Percentiles rank a stretch among this genome's conserved stretches.
Conservation (phyloP, 2,888 invertebrate species). For the Neria commutata region DNA sequence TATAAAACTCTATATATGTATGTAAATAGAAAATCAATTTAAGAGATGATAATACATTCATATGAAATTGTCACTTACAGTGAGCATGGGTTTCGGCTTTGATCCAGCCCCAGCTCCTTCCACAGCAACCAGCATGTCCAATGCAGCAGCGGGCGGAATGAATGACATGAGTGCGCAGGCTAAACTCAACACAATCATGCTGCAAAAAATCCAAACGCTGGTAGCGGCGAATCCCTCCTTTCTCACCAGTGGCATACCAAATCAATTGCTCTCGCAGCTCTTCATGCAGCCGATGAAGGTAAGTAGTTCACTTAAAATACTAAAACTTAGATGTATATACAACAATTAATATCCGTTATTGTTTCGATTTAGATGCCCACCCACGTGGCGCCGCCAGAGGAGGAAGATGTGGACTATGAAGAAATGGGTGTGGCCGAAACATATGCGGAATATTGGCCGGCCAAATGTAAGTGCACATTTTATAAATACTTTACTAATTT, state of each 20-base stretch:
- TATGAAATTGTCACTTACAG: slow-evolving; percentile 14
- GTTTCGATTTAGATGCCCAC: slow-evolving; percentile 27
- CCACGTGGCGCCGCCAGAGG: slow-evolving; percentile 61
- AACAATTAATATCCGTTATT: not conserved
- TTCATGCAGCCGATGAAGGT: slow-evolving; percentile 67
- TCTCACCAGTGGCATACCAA: slow-evolving; percentile 62
- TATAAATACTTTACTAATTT: not conserved
- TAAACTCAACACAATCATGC: slow-evolving; percentile 52
- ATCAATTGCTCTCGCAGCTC: slow-evolving; percentile 68
- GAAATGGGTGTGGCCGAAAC: slow-evolving; percentile 98
- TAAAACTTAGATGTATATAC: not conserved
- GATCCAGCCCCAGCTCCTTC: slow-evolving; percentile 9
- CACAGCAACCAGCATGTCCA: slow-evolving; percentile 24
- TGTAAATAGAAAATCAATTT: no score
- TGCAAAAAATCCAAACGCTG: slow-evolving; percentile 59
- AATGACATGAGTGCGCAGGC: slow-evolving; percentile 38
- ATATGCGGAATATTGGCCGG: slow-evolving; percentile 97
- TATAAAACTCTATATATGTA: no score
- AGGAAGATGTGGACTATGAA: slow-evolving; percentile 89
- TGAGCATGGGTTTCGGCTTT: slow-evolving; percentile 32
- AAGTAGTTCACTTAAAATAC: slow-evolving; percentile 6
- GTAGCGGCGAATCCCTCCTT: slow-evolving; percentile 60
- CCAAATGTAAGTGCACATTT: slow-evolving; percentile 74
- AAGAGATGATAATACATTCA: no score
- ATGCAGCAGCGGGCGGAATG: slow-evolving; percentile 22